Evolutionary conservation across 2,888 invertebrate genomes (phyloP), one percentile per base, ranked within the genome.

Genomic region (Sarcophaga caerulescens): DNA sequence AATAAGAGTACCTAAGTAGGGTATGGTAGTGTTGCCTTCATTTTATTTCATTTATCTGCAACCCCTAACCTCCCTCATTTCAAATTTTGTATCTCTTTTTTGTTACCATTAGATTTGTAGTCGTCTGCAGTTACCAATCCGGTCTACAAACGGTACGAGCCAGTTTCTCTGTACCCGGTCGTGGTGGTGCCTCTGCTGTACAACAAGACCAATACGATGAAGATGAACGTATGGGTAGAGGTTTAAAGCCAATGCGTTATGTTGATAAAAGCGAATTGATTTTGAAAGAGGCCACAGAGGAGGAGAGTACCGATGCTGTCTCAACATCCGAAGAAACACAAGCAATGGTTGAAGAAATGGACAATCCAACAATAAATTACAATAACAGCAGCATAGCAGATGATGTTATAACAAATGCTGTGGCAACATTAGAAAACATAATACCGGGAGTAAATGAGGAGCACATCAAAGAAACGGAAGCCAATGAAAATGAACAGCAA

Each of bases 91-190:
- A 3, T 77, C 19, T 45, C 3, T 45, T 2, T 25, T 17, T 2
- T n/a, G 11, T 3, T 3, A 8, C 35, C 4, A 60, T 23, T 90
- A 95, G 97, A 88, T 97, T 97, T 91, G 94, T 97, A 76, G 97
- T 97, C 2, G 94, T 97, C 17, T 97, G 97, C 90, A 96, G 96
- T 52, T 97, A 96, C 91, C 96, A 97, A 90, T 97, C 97, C 1
- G 97, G 97, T 91, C 96, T 96, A 45, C 94, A 97, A 90, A 97
- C 97, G 0, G 96, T 97, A 11, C 94, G 97, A 88, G 97, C 97
- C 45, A 97, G 97, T 90, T 95, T 96, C 89, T 95, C 95, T 87
- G 93, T 96, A 84, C 96, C 96, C 0, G 95, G 95, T 87, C 94
- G 94, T 19, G 94, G 94, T 63, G 95, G 95, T 65, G 90, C 90